phyloP scores from a whole-genome alignment of 2,888 invertebrate species.

The Nudaria mundana region DNA sequence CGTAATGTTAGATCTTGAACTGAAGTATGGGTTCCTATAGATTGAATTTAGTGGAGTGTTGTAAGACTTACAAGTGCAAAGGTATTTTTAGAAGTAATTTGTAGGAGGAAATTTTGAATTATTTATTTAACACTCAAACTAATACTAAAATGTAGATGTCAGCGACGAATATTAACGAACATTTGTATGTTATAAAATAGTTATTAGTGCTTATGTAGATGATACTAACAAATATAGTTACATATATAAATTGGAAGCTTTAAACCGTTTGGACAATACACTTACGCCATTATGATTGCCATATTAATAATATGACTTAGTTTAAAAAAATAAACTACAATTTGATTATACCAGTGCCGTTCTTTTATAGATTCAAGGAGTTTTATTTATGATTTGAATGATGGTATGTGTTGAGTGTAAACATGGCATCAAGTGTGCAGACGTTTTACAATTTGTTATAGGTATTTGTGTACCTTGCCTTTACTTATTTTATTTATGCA shows the following conservation, averaged over 20 bases:
- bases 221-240: conserved; percentile 43
- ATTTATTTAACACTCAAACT: conserved; percentile 33
- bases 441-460: no score
- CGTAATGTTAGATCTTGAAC: conserved; percentile 63
- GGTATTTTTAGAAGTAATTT: conserved; percentile 39
- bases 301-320: conserved; percentile 52
- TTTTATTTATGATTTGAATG: conserved; percentile 38
- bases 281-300: conserved; percentile 64
- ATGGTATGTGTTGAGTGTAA: conserved; percentile 34
- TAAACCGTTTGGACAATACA: conserved; percentile 63
- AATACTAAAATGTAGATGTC: conserved; percentile 23
- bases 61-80: conserved; percentile 40
- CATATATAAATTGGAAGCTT: conserved; percentile 56
- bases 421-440: no score
- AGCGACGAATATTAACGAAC: conserved; percentile 23
- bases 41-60: conserved; percentile 59
- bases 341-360: conserved; percentile 19
- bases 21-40: conserved; percentile 75
- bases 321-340: conserved; percentile 36
- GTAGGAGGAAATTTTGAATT: conserved; percentile 33
- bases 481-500: no score
- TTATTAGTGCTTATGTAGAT: conserved; percentile 37
- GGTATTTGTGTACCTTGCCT: no score
- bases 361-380: conserved; percentile 25
- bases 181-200: conserved; percentile 26